Conservation (phyloP, 1,140 invertebrate species). For the Chironomus tepperi region DNA sequence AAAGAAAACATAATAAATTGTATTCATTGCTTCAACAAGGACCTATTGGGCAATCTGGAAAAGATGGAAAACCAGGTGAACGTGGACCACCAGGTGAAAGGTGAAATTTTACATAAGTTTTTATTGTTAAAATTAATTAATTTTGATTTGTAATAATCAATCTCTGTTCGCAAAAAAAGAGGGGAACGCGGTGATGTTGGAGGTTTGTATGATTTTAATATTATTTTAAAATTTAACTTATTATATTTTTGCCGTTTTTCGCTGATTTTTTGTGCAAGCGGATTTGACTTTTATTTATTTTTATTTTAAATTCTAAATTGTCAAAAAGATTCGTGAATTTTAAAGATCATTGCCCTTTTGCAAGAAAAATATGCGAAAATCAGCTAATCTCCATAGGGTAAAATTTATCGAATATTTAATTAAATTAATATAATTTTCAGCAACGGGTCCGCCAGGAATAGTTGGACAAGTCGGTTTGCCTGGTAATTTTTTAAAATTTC, state of each 20-base stretch:
- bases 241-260: too few species aligned
- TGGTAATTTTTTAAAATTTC: neutral
- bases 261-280: too few species aligned
- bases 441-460: neutral
- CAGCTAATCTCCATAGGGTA: too few species aligned
- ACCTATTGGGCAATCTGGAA: neutral
- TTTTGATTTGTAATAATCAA: too few species aligned
- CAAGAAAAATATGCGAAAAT: neutral
- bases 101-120: too few species aligned
- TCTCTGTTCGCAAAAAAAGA: neutral
- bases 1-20: too few species aligned
- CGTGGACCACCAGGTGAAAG: neutral
- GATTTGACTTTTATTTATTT: too few species aligned
- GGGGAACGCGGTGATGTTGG: neutral
- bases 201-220: neutral
- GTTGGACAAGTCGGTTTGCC: neutral
- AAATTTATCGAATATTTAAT: too few species aligned
- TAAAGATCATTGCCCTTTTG: neutral
- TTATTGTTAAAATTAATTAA: too few species aligned
- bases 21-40: too few species aligned
- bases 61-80: conserved; percentile 8
- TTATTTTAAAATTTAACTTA: neutral
- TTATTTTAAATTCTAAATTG: too few species aligned
- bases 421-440: neutral
- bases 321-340: neutral